A percentile compares a stretch with the other conserved stretches of the same genome.
Conservation (phyloP, 1,140 invertebrate species). For the Procambarus clarkii region DNA sequence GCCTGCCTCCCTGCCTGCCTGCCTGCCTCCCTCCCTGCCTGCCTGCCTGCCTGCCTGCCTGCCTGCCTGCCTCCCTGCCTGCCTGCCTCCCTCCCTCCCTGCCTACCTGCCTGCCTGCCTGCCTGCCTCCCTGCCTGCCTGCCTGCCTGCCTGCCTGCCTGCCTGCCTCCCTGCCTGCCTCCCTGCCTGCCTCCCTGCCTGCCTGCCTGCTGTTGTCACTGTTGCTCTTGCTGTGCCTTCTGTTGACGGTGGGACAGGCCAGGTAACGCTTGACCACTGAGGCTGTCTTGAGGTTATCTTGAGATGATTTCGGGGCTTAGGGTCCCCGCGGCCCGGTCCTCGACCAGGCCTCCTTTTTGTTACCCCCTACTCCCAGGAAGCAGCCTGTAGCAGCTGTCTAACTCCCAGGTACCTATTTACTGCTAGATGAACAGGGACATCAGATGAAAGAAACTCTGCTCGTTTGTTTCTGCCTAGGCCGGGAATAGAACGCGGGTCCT, state of each 20-base stretch:
- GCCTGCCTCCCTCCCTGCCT: not conserved
- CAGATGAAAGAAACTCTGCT: too few species aligned
- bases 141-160: not conserved
- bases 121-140: not conserved
- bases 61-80: not conserved
- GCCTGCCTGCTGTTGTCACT: not conserved
- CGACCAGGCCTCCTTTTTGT: too few species aligned
- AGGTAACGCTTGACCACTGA: not conserved
- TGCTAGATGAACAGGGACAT: too few species aligned
- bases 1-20: not conserved
- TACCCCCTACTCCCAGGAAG: too few species aligned
- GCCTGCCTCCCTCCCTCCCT: not conserved
- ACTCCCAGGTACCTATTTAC: too few species aligned
- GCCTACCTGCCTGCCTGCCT: too few species aligned
- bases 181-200: not conserved
- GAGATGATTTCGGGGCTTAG: too few species aligned
- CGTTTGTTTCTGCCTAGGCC: too few species aligned
- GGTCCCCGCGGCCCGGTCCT: too few species aligned
- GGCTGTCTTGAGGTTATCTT: too few species aligned
- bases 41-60: not conserved
- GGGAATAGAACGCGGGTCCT: too few species aligned
- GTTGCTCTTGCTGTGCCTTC: not conserved
- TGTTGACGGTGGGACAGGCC: not conserved
- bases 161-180: not conserved
- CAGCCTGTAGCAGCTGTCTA: too few species aligned